Conservation (phyloP, 2,888 invertebrate genomes). For the Tenthredo livida region DNA sequence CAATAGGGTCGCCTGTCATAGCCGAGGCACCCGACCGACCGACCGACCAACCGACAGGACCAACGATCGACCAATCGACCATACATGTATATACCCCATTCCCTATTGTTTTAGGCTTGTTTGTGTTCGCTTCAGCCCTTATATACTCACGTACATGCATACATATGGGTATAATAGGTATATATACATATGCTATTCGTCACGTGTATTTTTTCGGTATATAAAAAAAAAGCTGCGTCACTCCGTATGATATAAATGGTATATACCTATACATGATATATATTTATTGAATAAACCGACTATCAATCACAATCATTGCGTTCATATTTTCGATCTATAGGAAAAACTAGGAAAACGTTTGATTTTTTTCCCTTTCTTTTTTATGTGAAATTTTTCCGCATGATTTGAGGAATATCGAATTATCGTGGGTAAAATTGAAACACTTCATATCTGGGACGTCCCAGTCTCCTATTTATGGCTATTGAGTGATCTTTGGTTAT, state of each 20-base stretch:
- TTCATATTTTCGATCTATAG: too few species aligned
- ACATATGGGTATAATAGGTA: too few species aligned
- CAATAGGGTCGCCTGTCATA: slow-evolving; percentile 61
- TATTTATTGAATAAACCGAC: too few species aligned
- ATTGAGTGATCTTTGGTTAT: neutral
- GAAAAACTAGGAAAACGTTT: too few species aligned
- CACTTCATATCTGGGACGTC: neutral
- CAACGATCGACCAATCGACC: slow-evolving; percentile 14
- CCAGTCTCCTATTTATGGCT: neutral
- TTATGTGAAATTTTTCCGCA: too few species aligned
- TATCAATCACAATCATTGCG: too few species aligned
- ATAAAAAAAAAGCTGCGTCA: neutral
- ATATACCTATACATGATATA: too few species aligned
- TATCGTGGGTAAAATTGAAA: neutral
- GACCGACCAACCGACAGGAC: slow-evolving; percentile 24
- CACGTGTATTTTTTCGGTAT: neutral
- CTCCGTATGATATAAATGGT: neutral
- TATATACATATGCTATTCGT: neutral
- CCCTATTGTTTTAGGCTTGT: slow-evolving; percentile 67
- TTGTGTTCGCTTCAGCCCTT: slow-evolving; percentile 56
- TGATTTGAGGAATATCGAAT: neutral
- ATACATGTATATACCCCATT: neutral
- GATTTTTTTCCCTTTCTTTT: too few species aligned
- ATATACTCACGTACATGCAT: neutral
- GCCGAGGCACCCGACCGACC: neutral